Evolutionary conservation across 2,888 invertebrate genomes (phyloP), one percentile per base, ranked within the genome.

Genomic region (Acronicta psi): DNA sequence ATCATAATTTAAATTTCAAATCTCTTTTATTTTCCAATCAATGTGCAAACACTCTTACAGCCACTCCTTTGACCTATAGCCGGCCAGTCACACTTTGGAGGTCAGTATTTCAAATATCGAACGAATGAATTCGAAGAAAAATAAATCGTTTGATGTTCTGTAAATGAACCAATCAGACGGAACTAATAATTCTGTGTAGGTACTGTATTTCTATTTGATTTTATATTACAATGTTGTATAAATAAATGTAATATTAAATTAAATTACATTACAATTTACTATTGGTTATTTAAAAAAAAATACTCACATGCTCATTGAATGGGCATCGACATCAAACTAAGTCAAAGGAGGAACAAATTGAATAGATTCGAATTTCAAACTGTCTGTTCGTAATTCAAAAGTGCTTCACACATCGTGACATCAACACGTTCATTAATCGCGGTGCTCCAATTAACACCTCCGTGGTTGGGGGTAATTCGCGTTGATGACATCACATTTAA

Each of bases 371-470:
- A 67, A 75, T 68, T 60, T 69, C 59, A 57, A 72, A 71, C 50
- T 46, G 56, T 57, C 57, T 56, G 52, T 72, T 65, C 66, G 45
- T 46, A 69, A 71, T 64, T 79, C 73, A 79, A 68, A 70, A 73
- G 77, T 72, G 72, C 81, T 85, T 82, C 88, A 90, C 89, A 91
- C 85, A 86, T 90, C 89, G 77, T 70, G 82, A 74, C 69, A 80
- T 73, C 84, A 80, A 82, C 84, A 80, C 81, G 81, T 85, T 92
- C 91, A 89, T 91, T 91, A 91, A 87, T 85, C 77, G 83, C 73
- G 83, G 79, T 79, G 78, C 82, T 91, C 91, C 90, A 92, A 92
- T 92, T 91, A 92, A 86, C 86, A 84, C 81, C 77, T 78, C 64
- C 50, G 60, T 59, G 54, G 31, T 54, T 43, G n/a, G 29, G 31